Base-by-base conservation (phyloP, 2,888 invertebrate genomes). In the Odontocolon sp. region DNA sequence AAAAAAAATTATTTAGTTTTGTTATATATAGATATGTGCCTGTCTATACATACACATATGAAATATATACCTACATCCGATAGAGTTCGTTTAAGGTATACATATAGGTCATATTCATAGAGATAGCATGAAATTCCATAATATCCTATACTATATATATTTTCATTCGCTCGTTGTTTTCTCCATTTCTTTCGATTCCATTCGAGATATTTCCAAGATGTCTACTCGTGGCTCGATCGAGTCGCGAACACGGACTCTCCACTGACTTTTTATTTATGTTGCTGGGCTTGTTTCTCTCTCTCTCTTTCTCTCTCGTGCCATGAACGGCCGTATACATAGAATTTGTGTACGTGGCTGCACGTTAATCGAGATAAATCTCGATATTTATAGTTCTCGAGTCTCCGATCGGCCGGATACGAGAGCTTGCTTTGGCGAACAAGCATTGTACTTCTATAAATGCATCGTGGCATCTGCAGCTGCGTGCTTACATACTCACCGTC, bases 351-450 rank as follows among this genome's bases (percentile, higher is more conserved):
- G 79, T 75, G 80, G 70, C 33, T 64, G 76, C 81, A 81, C 79
- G 80, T 83, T 84, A 81, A 83, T 85, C 83, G 80, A 78, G 82
- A 86, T 84, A 84, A 86, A 84, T 84, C 82, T 80, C 73, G 82
- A 81, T 85, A 83, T 85, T 85, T 85, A 86, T 84, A 83, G 83
- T 59, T 59, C 40, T 36, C 23, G 52, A 67, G 78, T 63, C 31
- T 52, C 78, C 79, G 81, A 84, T 86, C 80, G 81, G 67, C 79
- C 83, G 84, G 82, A 85, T 82, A 81, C 76, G 76, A 79, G 47
- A 31, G 31, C 52, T 42, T 47, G 66, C 71, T 71, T 47, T 36
- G 63, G 26, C 36, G 56, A n/a, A 69, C 28, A 76, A 66, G 72
- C 79, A 80, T 84, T 83, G 83, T 84, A 72, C 81, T 83, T 83